Conservation (phyloP, 1,140 invertebrate species). For the Delia radicum region DNA sequence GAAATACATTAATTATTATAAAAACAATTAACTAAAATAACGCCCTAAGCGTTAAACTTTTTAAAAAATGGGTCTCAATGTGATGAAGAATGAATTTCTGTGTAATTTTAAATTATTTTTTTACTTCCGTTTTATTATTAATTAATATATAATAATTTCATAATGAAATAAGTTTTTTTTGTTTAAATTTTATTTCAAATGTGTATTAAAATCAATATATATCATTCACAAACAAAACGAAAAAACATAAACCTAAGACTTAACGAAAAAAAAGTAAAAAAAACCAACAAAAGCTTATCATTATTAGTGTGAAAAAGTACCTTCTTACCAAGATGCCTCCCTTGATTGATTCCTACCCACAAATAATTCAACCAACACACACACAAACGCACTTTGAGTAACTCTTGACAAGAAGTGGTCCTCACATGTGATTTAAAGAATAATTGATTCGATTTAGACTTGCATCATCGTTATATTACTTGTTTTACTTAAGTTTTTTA, state of each 20-base stretch:
- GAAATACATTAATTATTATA: neutral
- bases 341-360: neutral
- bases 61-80: constrained; percentile 29
- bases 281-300: neutral
- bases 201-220: neutral
- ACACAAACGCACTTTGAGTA: neutral
- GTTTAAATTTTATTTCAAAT: constrained; percentile 11
- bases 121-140: constrained; percentile 5
- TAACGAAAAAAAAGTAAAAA: neutral
- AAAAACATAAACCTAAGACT: neutral
- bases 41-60: neutral
- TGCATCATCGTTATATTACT: neutral
- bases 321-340: constrained; percentile 6
- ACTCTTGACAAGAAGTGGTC: neutral
- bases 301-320: neutral
- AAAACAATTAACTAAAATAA: neutral
- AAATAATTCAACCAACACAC: too few species aligned
- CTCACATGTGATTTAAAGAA: neutral
- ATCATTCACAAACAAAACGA: neutral
- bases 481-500: neutral
- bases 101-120: constrained; percentile 27
- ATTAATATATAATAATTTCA: constrained; percentile 13
- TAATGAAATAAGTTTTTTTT: constrained; percentile 25
- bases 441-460: too few species aligned
- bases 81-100: constrained; percentile 30